These are phyloP conservation scores for Bilobella aurantiaca DNA, from an alignment of 1,140 invertebrate genomes.

Conservation along the genomic window DNA sequence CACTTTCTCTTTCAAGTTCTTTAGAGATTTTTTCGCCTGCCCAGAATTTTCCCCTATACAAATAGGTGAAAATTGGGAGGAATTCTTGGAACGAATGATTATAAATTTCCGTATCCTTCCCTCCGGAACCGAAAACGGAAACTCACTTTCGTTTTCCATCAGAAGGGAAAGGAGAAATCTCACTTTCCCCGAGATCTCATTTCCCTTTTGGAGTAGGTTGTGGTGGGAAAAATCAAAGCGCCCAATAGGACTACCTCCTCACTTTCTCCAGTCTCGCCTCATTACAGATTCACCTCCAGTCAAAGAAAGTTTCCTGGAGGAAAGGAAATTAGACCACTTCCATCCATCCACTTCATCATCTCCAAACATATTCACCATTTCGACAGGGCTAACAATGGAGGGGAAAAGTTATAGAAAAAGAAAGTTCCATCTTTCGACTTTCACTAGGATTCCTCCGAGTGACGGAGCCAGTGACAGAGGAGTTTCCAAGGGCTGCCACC, in stretches of 20 bases:
- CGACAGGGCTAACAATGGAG: neutral
- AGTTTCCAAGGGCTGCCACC: neutral
- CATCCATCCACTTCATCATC: conserved; percentile 8
- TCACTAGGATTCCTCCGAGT: neutral
- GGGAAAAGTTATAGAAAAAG: neutral
- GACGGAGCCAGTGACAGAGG: neutral
- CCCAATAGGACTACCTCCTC: neutral
- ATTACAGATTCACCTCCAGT: conserved; percentile 8
- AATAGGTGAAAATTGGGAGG: too few species aligned
- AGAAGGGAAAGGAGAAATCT: neutral
- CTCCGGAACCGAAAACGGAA: neutral
- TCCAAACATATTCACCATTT: conserved; percentile 1
- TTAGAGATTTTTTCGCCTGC: too few species aligned
- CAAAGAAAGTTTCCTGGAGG: neutral
- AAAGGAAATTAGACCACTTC: conserved; percentile 8
- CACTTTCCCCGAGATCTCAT: conserved; percentile 3
- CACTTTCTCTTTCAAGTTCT: too few species aligned
- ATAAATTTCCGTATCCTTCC: neutral
- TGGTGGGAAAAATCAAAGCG: neutral
- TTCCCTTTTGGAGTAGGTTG: neutral
- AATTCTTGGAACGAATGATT: too few species aligned
- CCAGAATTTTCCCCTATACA: too few species aligned
- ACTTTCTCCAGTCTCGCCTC: neutral
- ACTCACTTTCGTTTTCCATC: neutral
- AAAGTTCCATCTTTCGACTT: neutral